Base-by-base conservation (phyloP, 2,113 vertebrate genomes). In the Pterocles orientalis region DNA sequence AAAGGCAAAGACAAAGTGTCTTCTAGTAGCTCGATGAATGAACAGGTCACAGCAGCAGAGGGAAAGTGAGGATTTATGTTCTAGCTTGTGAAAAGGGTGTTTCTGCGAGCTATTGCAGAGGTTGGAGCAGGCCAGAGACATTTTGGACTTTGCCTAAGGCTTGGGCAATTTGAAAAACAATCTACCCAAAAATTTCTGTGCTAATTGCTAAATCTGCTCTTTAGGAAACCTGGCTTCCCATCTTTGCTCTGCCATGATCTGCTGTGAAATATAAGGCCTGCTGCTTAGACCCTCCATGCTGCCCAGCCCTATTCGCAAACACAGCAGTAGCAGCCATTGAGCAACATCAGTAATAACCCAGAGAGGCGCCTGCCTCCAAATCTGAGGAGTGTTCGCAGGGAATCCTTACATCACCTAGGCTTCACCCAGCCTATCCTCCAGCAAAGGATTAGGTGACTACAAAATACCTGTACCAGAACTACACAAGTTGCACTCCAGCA, bases 1-100 rank as follows among this genome's bases (percentile, higher is more conserved):
- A 83, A 86, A 90, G 43, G 51, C 71, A 96, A 94, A 82, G 88
- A 56, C 72, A 91, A 81, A 88, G 18, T 39, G 56, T 60, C 23
- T 84, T 43, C 17, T 28, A 47, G 50, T 15, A 90, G 26, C 18
- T 13, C 83, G 88, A 88, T 73, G 56, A 77, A 83, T 34, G 72
- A 86, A 14, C 29, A 58, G 88, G 82, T 95, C 92, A 92, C 25
- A 81, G 56, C 25, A 81, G 72, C 56, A 86, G 50, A 56, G 36
- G 60, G 7, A 33, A 39, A 91, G 65, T 5, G 19, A 68, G n/a
- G 54, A 50, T 83, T 92, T 70, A 58, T 90, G 68, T 62, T 89
- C 39, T 23, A 25, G 50, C 68, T 86, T 82, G 86, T 83, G 71
- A 92, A 88, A 90, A 92, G 50, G 17, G 36, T 21, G 4, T 66